These are phyloP conservation scores for Poeciliopsis prolifica DNA, from an alignment of 2,113 vertebrate species.

Conservation along the genomic window DNA sequence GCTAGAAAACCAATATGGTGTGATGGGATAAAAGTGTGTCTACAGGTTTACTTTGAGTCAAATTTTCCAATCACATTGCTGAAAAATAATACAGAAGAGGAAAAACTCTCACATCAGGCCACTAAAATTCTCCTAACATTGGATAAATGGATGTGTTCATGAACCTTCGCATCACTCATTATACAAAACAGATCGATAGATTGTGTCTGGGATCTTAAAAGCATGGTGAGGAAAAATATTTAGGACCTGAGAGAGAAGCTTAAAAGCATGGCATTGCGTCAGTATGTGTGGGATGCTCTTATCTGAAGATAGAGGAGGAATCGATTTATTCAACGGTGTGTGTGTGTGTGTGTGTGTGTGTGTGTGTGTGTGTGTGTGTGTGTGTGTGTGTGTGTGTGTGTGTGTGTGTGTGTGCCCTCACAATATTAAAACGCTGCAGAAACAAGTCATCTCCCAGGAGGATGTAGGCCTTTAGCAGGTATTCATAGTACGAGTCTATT, in stretches of 20 bases:
- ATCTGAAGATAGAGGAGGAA: conserved; percentile 18
- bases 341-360: conserved; percentile 12
- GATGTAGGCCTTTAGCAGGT: conserved; percentile 97
- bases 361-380: conserved; percentile 12
- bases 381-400: conserved; percentile 10
- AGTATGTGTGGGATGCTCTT: neutral
- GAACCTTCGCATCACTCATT: neutral
- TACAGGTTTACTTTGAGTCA: neutral
- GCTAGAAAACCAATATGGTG: neutral
- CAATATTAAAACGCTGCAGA: conserved; percentile 96
- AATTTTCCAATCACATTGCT: neutral
- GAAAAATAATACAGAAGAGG: neutral
- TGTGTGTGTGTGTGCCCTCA: conserved; percentile 71
- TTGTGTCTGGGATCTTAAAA: neutral
- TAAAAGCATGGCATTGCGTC: conserved; percentile 2
- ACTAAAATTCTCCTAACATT: neutral
- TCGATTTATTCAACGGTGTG: conserved; percentile 21
- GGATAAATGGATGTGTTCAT: neutral
- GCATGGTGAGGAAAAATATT: neutral
- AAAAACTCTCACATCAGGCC: neutral
- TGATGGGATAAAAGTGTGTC: neutral
- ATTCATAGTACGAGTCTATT: conserved; percentile 98
- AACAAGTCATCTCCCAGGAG: conserved; percentile 96
- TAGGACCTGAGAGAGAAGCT: neutral
- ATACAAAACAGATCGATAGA: neutral